A percentile compares a stretch with the other conserved stretches of the same genome.
These are phyloP conservation scores for Aldabrachelys gigantea DNA, from an alignment of 2,113 vertebrate species.

Conservation along the genomic window DNA sequence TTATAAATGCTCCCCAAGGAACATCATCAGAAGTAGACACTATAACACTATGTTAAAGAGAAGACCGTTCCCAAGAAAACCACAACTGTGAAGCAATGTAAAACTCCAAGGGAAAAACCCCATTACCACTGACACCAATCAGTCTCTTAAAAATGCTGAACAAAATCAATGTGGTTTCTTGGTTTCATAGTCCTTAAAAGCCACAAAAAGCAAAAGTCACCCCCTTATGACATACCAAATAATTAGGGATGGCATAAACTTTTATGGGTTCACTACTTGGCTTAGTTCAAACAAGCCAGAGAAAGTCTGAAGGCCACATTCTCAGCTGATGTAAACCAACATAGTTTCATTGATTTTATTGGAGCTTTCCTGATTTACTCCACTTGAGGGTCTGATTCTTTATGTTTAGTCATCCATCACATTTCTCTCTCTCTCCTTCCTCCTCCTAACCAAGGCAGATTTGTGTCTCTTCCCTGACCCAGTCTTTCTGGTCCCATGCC, in stretches of 20 bases:
- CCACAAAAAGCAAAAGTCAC: not conserved
- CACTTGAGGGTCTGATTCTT: constrained; percentile 1
- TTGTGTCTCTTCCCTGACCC: not conserved
- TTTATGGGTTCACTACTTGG: not conserved
- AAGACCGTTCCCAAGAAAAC: constrained; percentile 21
- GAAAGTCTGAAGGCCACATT: not conserved
- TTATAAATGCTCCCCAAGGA: constrained; percentile 31
- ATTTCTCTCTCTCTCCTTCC: not conserved
- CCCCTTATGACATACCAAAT: constrained; percentile 12
- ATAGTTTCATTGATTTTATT: not conserved
- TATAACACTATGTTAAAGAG: not conserved
- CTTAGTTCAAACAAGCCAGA: not conserved
- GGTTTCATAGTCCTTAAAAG: constrained; percentile 14
- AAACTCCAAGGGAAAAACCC: constrained; percentile 31
- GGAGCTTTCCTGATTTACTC: constrained; percentile 14
- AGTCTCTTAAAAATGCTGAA: constrained; percentile 5
- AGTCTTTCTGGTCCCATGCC: constrained; percentile 22
- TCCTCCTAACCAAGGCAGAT: constrained; percentile 34
- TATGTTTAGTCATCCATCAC: constrained; percentile 19
- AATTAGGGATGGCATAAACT: constrained; percentile 20
- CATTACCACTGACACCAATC: not conserved
- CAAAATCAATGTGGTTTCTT: constrained; percentile 20
- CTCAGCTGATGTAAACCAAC: not conserved
- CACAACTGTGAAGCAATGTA: constrained; percentile 44
- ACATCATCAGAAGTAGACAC: not conserved